Conservation (phyloP, 2,797 vertebrate genomes). For the Tarsius wallacei region DNA sequence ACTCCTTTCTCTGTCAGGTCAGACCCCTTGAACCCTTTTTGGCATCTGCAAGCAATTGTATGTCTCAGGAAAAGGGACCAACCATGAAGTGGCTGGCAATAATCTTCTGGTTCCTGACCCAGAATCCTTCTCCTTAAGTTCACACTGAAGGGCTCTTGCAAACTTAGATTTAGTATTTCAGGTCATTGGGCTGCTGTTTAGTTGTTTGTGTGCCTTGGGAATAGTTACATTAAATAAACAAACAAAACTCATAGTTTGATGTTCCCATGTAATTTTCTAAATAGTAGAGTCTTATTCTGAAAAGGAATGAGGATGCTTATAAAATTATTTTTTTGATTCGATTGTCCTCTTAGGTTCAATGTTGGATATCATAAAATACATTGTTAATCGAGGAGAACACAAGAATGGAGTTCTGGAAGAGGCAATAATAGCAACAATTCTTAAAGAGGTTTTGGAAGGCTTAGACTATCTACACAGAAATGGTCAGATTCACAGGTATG, state of each 20-base stretch:
- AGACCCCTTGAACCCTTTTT: not conserved
- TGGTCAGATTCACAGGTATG: slow-evolving; percentile 98
- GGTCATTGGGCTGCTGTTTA: not conserved
- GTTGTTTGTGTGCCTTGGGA: not conserved
- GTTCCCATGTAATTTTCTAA: not conserved
- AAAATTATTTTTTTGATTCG: not conserved
- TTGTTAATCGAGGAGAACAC: slow-evolving; percentile 96
- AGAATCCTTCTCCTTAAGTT: not conserved
- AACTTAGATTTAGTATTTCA: not conserved
- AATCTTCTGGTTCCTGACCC: not conserved
- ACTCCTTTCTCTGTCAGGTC: not conserved
- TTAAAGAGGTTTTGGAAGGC: slow-evolving; percentile 98
- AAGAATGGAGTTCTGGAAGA: slow-evolving; percentile 97
- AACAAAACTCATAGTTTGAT: not conserved
- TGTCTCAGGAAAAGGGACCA: not conserved
- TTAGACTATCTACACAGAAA: slow-evolving; percentile 99
- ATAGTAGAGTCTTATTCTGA: not conserved
- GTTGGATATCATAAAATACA: slow-evolving; percentile 99
- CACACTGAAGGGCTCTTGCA: not conserved
- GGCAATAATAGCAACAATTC: slow-evolving; percentile 98
- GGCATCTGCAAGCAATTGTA: not conserved
- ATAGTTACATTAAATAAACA: not conserved
- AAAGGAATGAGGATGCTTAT: not conserved
- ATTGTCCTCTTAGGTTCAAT: slow-evolving; percentile 94
- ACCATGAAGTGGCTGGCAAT: not conserved